These are phyloP conservation scores for Eleginops maclovinus DNA, from an alignment of 2,113 vertebrate species.

Conservation along the genomic window DNA sequence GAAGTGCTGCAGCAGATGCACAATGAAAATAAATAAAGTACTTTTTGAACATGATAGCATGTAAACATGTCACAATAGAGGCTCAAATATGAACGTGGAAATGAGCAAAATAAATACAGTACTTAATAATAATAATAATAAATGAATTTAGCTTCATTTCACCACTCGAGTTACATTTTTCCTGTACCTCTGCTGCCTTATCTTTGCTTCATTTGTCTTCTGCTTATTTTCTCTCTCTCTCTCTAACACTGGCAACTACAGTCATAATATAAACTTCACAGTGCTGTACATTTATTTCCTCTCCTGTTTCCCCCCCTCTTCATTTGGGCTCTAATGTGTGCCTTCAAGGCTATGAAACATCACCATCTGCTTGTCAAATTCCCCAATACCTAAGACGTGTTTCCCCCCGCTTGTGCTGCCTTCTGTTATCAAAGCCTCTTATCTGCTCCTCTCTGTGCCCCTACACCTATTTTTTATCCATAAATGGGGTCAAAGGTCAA, in stretches of 20 bases:
- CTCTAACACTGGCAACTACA: neutral
- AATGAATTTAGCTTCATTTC: no score
- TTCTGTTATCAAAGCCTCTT: neutral
- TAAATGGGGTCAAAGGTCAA: neutral
- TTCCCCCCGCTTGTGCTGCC: neutral
- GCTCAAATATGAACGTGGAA: no score
- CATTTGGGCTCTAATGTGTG: neutral
- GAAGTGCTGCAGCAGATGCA: no score
- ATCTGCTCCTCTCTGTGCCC: neutral
- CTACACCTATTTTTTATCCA: neutral
- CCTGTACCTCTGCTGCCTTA: constrained; percentile 18
- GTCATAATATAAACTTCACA: neutral
- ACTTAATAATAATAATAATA: no score
- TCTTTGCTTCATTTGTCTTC: neutral
- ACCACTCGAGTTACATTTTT: constrained; percentile 5
- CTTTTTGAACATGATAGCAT: no score
- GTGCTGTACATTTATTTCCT: neutral
- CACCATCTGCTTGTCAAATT: constrained; percentile 23
- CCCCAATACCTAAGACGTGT: neutral
- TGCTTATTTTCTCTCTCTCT: neutral
- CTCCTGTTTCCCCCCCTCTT: neutral
- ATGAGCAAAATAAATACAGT: no score
- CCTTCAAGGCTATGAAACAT: neutral
- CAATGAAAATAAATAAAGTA: no score
- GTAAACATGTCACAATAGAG: no score